A percentile compares a stretch with the other conserved stretches of the same genome.
Evolutionary conservation across 1,140 invertebrate species (phyloP).

Genomic region (Olivierus martensii): DNA sequence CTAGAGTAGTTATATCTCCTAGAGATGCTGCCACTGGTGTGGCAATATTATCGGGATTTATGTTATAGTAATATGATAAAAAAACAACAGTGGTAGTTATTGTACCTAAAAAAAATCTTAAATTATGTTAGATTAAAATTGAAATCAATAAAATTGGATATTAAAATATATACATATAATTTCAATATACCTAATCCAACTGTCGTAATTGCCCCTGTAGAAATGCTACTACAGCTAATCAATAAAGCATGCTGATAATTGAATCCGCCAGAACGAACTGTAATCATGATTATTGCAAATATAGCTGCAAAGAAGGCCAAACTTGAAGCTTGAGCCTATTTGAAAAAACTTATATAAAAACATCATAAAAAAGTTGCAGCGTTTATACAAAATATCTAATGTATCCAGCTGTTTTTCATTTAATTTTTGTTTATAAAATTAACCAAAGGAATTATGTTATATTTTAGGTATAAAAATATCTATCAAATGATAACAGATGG

Average conservation of each 20-base stretch:
- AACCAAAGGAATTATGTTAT: no score
- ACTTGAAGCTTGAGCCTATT: slow-evolving; percentile 73
- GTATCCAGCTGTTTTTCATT: no score
- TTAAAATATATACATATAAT: no score
- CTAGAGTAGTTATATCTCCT: no score
- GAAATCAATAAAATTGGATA: no score
- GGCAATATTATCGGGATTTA: slow-evolving; percentile 47
- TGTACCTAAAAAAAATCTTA: slow-evolving; percentile 29
- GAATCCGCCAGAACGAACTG: slow-evolving; percentile 55
- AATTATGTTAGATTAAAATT: no score
- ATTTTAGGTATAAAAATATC: no score
- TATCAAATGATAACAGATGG: no score
- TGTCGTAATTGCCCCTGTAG: slow-evolving; percentile 60
- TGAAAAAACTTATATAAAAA: no score
- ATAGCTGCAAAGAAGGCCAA: slow-evolving; percentile 80
- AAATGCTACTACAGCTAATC: slow-evolving; percentile 70
- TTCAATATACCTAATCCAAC: slow-evolving; percentile 42
- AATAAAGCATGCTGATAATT: slow-evolving; percentile 52
- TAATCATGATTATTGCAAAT: slow-evolving; percentile 68
- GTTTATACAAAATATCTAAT: no score
- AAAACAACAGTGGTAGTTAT: slow-evolving; percentile 30
- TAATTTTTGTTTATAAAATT: no score
- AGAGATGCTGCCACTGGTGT: slow-evolving; percentile 44
- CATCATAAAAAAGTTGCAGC: no score
- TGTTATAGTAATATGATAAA: slow-evolving; percentile 25